Conservation (phyloP, 35 echinoderm and acorn worm species). For the Heliocidaris tuberculata region DNA sequence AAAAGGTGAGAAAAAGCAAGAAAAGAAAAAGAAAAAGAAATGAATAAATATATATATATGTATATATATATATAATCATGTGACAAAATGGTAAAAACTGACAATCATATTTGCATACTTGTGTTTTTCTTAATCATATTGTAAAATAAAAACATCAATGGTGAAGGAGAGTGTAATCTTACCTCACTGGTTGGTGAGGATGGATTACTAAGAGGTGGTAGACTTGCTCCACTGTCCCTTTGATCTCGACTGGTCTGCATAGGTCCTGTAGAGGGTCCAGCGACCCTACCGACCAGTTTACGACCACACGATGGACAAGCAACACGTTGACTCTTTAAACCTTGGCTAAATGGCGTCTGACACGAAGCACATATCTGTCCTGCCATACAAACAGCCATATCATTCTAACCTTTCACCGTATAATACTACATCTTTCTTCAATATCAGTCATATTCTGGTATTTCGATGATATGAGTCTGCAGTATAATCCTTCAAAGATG, state of each 20-base stretch:
- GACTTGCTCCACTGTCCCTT: conserved; percentile 11
- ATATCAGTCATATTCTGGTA: background rate
- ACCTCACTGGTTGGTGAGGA: conserved; percentile 38
- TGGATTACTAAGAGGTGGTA: conserved; percentile 49
- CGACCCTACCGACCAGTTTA: conserved; percentile 21
- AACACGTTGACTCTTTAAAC: conserved; percentile 48
- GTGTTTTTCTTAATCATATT: background rate
- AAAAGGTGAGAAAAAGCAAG: too few relatives aligned
- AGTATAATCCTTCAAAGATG: too few relatives aligned
- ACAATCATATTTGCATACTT: too few relatives aligned
- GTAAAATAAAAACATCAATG: background rate
- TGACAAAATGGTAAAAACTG: too few relatives aligned
- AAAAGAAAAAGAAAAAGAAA: too few relatives aligned
- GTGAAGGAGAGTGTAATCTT: background rate
- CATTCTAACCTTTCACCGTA: background rate
- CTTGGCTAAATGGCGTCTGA: conserved; percentile 52
- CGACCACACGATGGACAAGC: conserved; percentile 54
- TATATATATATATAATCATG: too few relatives aligned
- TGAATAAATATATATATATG: too few relatives aligned
- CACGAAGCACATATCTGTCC: conserved; percentile 61
- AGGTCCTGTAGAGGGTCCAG: background rate
- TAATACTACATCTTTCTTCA: background rate
- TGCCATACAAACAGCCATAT: conserved; percentile 57
- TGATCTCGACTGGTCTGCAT: background rate
- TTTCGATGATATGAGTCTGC: too few relatives aligned